phyloP scores from a whole-genome alignment of 2,888 invertebrate genomes.

The Andrena praecox region DNA sequence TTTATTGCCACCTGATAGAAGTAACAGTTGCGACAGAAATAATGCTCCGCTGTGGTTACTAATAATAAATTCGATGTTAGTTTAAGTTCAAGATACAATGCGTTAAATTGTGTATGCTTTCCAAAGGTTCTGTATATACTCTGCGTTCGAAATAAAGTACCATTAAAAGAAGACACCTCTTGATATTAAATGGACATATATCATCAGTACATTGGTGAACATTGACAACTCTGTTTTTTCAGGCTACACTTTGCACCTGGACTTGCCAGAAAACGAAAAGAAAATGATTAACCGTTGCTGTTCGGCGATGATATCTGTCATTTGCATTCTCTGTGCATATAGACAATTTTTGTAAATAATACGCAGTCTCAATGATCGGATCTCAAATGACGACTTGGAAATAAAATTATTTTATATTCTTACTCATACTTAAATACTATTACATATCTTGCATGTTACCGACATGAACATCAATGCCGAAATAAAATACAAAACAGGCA shows the following conservation, averaged over 20 bases:
- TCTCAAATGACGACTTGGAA: constrained; percentile 77
- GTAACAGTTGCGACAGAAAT: constrained; percentile 72
- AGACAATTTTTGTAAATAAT: constrained; percentile 61
- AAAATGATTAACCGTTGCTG: neutral
- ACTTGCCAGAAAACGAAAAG: neutral
- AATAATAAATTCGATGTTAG: constrained; percentile 42
- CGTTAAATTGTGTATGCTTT: constrained; percentile 12
- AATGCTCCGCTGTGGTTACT: constrained; percentile 63
- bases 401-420: constrained; percentile 72
- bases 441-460: constrained; percentile 79
- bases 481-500: constrained; percentile 77
- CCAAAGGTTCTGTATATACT: neutral
- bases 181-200: neutral
- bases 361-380: constrained; percentile 77
- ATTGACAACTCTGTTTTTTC: neutral
- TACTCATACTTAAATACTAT: constrained; percentile 71
- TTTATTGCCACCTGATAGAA: constrained; percentile 42
- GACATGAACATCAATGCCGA: constrained; percentile 75
- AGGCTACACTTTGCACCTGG: neutral
- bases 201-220: neutral
- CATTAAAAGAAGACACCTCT: neutral
- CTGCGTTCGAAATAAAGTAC: neutral
- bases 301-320: constrained; percentile 32
- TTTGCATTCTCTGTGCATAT: constrained; percentile 50
- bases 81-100: constrained; percentile 32